These are phyloP conservation scores for Trichonephila clavata DNA, from an alignment of 1,140 invertebrate species.

Conservation along the genomic window DNA sequence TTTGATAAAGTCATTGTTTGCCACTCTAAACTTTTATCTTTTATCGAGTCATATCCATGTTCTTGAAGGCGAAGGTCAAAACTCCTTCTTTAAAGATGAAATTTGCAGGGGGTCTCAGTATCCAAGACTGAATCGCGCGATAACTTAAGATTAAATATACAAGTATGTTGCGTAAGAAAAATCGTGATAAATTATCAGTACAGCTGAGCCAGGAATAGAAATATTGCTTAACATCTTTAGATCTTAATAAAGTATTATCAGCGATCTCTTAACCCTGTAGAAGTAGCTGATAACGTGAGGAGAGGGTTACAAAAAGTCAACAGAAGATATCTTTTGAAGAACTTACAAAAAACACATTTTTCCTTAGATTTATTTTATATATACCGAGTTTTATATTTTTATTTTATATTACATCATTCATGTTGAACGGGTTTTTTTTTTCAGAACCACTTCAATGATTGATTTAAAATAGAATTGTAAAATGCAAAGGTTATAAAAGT, in stretches of 20 bases:
- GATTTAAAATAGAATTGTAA: no score
- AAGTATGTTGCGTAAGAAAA: slow-evolving; percentile 8
- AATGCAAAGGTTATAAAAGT: no score
- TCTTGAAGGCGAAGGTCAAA: slow-evolving; percentile 43
- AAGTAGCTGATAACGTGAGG: slow-evolving; percentile 20
- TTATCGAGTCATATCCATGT: slow-evolving; percentile 1
- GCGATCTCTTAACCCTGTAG: slow-evolving; percentile 39
- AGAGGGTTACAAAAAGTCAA: slow-evolving; percentile 12
- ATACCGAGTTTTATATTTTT: no score
- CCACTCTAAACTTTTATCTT: slow-evolving; percentile 45
- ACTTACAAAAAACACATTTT: not conserved
- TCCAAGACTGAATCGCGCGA: not conserved
- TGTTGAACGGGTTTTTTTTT: no score
- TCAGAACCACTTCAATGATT: no score
- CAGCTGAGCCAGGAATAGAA: slow-evolving; percentile 33
- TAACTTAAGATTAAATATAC: not conserved
- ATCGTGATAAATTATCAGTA: not conserved
- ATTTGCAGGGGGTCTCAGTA: slow-evolving; percentile 14
- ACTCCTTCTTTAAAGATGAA: slow-evolving; percentile 14
- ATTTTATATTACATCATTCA: no score
- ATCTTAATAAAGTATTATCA: slow-evolving; percentile 1
- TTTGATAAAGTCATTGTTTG: slow-evolving; percentile 19
- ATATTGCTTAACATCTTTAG: slow-evolving; percentile 15
- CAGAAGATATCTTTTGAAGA: slow-evolving; percentile 21
- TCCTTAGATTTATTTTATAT: not conserved